Base-by-base conservation (phyloP, 2,888 invertebrate genomes). In the Drosophila niveifrons region DNA sequence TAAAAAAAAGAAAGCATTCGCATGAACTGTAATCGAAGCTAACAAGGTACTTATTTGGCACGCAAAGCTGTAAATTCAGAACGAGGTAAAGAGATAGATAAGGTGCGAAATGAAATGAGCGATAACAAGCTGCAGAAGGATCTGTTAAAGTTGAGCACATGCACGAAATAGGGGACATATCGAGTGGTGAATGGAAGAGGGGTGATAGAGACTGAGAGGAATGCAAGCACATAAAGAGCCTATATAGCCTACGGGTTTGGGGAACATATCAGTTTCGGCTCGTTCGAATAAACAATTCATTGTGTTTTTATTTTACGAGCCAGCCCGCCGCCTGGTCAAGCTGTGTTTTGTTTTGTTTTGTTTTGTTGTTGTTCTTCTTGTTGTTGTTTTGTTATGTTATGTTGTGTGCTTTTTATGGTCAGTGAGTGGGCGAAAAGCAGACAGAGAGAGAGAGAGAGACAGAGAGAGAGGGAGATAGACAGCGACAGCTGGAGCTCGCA, bases 281-380 rank as follows among this genome's bases (percentile, higher is more conserved):
- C 56, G 55, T 61, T 61, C 61, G 29, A 61, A 75, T 73, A 65
- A 75, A 76, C 75, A 78, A 76, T 76, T 78, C 61, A 78, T 78
- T 68, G 65, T 62, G 18, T 65, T 75, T 72, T 67, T 73, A 78
- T 73, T 78, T 78, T 64, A 78, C 67, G 78, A 77, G 64, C 51
- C 72, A 41, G 47, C 58, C 53, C 59, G 34, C 15, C 13, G 56
- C 29, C 50, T 48, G 50, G 62, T 43, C 65, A 56, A 41, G 47
- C 39, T 47, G 23, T 68, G 69, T 39, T 29, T 10, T 46, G 63
- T 39, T 18, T 52, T 50, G 47, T 47, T 52, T 50, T 23, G 23
- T 1, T 23, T 23, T 23, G 23, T 23, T 23, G 23, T 23, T 23
- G 23, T 23, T 23, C 6, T 23, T 23, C 23, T 23, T 23, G 23